Base-by-base conservation (phyloP, 2,888 invertebrate species). In the Euzophera pinguis region DNA sequence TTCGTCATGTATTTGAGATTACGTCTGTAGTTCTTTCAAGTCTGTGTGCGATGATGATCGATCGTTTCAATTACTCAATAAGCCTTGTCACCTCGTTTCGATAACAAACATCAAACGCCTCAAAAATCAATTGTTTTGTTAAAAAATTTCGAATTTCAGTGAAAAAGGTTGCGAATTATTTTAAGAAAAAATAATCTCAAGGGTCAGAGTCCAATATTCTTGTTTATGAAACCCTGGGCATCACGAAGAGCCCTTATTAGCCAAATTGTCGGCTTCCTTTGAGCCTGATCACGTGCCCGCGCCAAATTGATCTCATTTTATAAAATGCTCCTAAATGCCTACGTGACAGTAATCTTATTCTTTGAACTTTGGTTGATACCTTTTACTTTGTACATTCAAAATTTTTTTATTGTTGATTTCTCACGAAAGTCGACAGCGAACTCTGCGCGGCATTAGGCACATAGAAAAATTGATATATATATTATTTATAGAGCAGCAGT, bases 31-130 rank as follows among this genome's bases (percentile, higher is more conserved):
- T n/a, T n/a, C n/a, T n/a, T n/a, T n/a, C n/a, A n/a, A n/a, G n/a
- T n/a, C n/a, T n/a, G n/a, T n/a, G n/a, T n/a, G n/a, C n/a, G 8
- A 32, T 47, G 47, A 41, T 50, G 49, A 55, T 10, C 13, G 16
- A 51, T 45, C 16, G 35, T 38, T 50, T 47, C 9, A 37, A 38
- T 52, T 43, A 51, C 43, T 45, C 13, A 39, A 50, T 38, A 57
- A 52, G 52, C 53, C 14, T 16, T 38, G 38, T 27, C 50, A 42
- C 35, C 34, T 42, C 29, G 45, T 45, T 45, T 9, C 27, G 14
- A 32, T 45, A 32, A 13, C 1, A 4, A 22, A 22, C 34, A 22
- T 12, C 10, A 10, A 35, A 32, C 29, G 27, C 22, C 22, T 45
- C 0, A 34, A 34, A 32, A 16, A 39, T 38, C n/a, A 6, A 9